Base-by-base conservation (phyloP, 1,140 invertebrate species). In the Mamestra configurata region DNA sequence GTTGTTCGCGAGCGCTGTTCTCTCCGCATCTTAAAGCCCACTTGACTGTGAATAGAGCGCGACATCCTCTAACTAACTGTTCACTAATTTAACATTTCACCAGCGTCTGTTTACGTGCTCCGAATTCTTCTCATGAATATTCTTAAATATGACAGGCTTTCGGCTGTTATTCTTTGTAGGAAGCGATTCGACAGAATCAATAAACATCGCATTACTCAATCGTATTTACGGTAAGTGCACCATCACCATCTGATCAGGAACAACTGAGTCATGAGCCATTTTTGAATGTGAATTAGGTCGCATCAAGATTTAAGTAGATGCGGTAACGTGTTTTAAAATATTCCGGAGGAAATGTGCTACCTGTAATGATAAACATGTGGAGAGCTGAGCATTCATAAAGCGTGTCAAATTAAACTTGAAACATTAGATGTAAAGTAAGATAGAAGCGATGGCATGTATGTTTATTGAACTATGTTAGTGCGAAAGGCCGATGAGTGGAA, bases 1-100 rank as follows among this genome's bases (percentile, higher is more conserved):
- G 86, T 86, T 79, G 84, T 84, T 89, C 87, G 85, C 81, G 80
- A 83, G 82, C 79, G 83, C 82, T 88, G 85, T 90, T 92, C 90
- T 92, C 87, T 89, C 78, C 70, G 89, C 84, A 86, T 86, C 87
- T 86, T 85, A 81, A 85, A 77, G 72, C 78, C 84, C 83, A 79
- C 82, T 83, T 91, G 88, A 90, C 90, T 91, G 84, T 84, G 88
- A 91, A 92, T 88, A 87, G 86, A 78, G 71, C 78, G 81, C 77
- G 79, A 79, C 82, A 85, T 83, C 79, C 82, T 84, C 82, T 83
- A 87, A 86, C 83, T 80, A 81, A 82, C 86, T 85, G 87, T 89
- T 86, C 87, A 84, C 87, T 88, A 89, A 86, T 90, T 91, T 90
- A 89, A 92, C 89, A 92, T 91, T 91, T 90, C 89, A 89, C 85